A percentile compares a stretch with the other conserved stretches of the same genome.
Evolutionary conservation across 2,113 vertebrate genomes (phyloP).

Genomic region (Peromyscus polionotus): DNA sequence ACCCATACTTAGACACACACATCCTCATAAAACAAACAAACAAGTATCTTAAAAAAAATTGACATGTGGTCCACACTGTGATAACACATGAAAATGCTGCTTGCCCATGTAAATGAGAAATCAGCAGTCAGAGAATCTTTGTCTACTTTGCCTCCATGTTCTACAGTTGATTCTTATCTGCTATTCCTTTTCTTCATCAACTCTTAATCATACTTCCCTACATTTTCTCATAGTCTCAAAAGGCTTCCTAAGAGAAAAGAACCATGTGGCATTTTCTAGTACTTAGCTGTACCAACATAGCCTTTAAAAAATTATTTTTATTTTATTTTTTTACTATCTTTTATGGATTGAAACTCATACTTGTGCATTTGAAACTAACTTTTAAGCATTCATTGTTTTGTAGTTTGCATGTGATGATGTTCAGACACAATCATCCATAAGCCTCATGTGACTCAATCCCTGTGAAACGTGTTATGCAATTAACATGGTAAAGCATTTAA

Average conservation of each 20-base stretch:
- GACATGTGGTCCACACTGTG: neutral
- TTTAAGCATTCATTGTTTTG: neutral
- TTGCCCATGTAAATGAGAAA: neutral
- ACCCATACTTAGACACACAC: neutral
- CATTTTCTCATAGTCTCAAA: neutral
- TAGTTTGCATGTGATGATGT: slow-evolving; percentile 15
- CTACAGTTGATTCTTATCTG: too few relatives aligned
- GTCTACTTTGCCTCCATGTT: neutral
- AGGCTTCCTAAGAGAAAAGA: neutral
- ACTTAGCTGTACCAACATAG: neutral
- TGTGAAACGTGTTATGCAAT: neutral
- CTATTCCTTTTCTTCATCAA: neutral
- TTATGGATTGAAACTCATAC: slow-evolving; percentile 34
- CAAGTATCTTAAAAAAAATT: neutral
- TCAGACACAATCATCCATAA: slow-evolving; percentile 19
- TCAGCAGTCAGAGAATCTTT: neutral
- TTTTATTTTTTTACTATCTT: neutral
- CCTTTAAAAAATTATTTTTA: neutral
- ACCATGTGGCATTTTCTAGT: neutral
- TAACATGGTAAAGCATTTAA: neutral
- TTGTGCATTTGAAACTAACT: neutral
- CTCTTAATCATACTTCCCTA: neutral
- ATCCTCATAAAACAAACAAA: neutral
- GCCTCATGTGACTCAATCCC: neutral
- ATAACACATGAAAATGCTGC: neutral